Conservation (phyloP, 2,888 invertebrate genomes). For the Herminia tarsipennalis region DNA sequence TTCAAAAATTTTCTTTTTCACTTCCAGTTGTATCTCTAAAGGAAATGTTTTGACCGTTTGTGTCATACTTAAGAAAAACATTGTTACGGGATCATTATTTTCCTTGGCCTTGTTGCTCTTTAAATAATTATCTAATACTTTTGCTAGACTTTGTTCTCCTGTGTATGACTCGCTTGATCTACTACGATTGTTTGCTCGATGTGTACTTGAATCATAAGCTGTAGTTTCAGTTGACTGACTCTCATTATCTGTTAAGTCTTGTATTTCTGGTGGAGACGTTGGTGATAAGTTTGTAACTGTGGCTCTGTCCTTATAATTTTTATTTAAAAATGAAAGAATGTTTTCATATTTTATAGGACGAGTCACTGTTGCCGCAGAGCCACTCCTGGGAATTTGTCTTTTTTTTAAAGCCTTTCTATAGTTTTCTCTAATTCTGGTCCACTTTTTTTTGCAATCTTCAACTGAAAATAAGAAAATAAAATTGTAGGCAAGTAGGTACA, state of each 20-base stretch:
- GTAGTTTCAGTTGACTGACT: constrained; percentile 19
- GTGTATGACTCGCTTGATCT: constrained; percentile 15
- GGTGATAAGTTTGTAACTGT: constrained; percentile 19
- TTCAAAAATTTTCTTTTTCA: constrained; percentile 12
- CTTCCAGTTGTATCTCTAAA: constrained; percentile 15
- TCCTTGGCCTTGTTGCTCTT: constrained; percentile 21
- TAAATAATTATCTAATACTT: constrained; percentile 21
- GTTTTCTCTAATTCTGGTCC: constrained; percentile 17
- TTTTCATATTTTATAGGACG: constrained; percentile 16
- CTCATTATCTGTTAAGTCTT: constrained; percentile 19
- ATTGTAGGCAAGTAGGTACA: constrained; percentile 12
- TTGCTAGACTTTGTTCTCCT: constrained; percentile 20
- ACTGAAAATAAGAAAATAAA: constrained; percentile 11
- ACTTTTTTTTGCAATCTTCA: constrained; percentile 15
- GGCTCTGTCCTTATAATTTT: constrained; percentile 17
- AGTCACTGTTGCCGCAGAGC: constrained; percentile 18
- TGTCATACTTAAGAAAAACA: constrained; percentile 20
- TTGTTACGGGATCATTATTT: constrained; percentile 21
- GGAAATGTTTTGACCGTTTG: constrained; percentile 18
- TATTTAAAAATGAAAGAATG: constrained; percentile 15
- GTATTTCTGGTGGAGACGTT: constrained; percentile 19
- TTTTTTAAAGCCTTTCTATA: constrained; percentile 15
- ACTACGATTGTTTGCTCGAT: constrained; percentile 16
- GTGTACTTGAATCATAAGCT: constrained; percentile 19
- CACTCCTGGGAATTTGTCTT: constrained; percentile 15